Percentiles rank a stretch among this genome's conserved stretches.
Conservation (phyloP, 2,797 vertebrate species). For the Phrynocephalus forsythii region DNA sequence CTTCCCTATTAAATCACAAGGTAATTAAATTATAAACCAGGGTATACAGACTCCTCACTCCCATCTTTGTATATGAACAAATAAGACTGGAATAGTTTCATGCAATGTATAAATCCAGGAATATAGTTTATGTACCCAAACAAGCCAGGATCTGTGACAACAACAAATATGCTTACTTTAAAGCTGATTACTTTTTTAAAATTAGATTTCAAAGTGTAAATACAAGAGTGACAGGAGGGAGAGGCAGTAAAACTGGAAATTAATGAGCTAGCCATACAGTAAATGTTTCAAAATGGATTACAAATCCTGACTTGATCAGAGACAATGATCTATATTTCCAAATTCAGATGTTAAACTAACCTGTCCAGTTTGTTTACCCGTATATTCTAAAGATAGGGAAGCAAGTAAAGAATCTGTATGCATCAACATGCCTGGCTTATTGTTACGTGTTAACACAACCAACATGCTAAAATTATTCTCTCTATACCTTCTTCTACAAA, state of each 20-base stretch:
- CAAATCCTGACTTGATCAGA: neutral
- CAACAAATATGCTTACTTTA: neutral
- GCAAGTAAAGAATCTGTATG: neutral
- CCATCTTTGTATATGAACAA: neutral
- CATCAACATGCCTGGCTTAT: neutral
- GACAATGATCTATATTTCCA: neutral
- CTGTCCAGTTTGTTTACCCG: neutral
- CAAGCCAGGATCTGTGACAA: neutral
- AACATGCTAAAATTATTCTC: neutral
- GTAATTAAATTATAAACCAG: neutral
- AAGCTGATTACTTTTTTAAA: neutral
- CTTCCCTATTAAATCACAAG: neutral
- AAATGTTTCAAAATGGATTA: neutral
- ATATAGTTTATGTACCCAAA: neutral
- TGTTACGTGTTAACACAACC: neutral
- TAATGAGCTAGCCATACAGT: neutral
- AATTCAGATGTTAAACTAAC: neutral
- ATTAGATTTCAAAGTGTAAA: too few relatives aligned
- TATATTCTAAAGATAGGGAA: neutral
- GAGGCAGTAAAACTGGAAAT: too few relatives aligned
- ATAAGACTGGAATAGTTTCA: neutral
- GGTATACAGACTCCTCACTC: neutral
- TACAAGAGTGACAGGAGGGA: too few relatives aligned
- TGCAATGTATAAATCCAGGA: neutral
- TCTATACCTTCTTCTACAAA: neutral